A percentile compares a stretch with the other conserved stretches of the same genome.
These are phyloP conservation scores for Drosophila parvula DNA, from an alignment of 1,140 invertebrate genomes.

Conservation along the genomic window DNA sequence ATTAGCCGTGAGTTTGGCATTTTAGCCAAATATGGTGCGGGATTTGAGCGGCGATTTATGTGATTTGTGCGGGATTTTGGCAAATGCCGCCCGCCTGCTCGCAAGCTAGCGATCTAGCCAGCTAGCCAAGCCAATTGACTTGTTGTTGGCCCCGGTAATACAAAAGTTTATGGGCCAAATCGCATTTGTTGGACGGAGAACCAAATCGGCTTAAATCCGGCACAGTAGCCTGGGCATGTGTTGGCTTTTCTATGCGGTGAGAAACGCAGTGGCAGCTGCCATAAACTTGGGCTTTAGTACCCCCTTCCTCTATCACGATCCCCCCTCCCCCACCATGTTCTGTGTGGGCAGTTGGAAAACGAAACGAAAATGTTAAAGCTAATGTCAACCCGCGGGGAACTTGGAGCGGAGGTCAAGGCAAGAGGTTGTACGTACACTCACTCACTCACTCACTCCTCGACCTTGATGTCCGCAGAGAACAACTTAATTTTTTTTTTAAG, in stretches of 20 bases:
- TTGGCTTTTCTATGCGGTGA: slow-evolving; percentile 63
- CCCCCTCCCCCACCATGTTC: neutral
- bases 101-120: neutral
- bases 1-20: slow-evolving; percentile 76
- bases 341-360: slow-evolving; percentile 56
- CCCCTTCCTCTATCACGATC: neutral
- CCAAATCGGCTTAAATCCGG: slow-evolving; percentile 72
- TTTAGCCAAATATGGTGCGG: slow-evolving; percentile 75
- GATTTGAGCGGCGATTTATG: slow-evolving; percentile 76
- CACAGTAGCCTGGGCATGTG: slow-evolving; percentile 40
- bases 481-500: slow-evolving; percentile 69
- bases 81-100: slow-evolving; percentile 58
- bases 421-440: slow-evolving; percentile 7
- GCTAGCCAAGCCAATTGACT: slow-evolving; percentile 55
- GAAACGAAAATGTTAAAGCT: slow-evolving; percentile 26
- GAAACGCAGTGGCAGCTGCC: slow-evolving; percentile 61
- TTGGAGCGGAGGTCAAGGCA: slow-evolving; percentile 66
- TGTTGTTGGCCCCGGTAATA: slow-evolving; percentile 66
- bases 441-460: slow-evolving; percentile 36
- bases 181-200: slow-evolving; percentile 73
- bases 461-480: slow-evolving; percentile 70
- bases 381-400: slow-evolving; percentile 14
- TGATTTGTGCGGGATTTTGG: slow-evolving; percentile 77
- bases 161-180: slow-evolving; percentile 77
- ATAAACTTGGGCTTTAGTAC: slow-evolving; percentile 70